phyloP scores from a whole-genome alignment of 1,140 invertebrate genomes.

The Drosophila punjabiensis region DNA sequence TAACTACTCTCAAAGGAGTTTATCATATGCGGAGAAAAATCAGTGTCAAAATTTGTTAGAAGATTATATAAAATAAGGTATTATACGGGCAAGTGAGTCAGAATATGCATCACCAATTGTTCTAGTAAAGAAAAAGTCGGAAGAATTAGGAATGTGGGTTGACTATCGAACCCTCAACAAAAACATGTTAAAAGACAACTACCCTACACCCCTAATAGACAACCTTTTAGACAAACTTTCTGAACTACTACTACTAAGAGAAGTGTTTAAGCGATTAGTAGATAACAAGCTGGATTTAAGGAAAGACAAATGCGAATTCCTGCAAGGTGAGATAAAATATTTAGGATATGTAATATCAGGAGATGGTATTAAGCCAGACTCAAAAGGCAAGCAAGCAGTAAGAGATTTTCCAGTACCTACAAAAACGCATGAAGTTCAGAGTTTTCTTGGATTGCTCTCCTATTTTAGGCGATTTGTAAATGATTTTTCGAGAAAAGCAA shows the following conservation, averaged over 20 bases:
- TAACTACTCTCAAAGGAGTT: no score
- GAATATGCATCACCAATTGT: constrained; percentile 2
- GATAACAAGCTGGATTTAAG: not conserved
- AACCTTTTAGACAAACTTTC: constrained; percentile 17
- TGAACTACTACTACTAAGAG: not conserved
- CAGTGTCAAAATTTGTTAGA: no score
- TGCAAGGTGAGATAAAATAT: not conserved
- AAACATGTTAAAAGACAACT: constrained; percentile 12
- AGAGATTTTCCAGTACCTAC: not conserved
- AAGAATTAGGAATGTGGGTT: constrained; percentile 6
- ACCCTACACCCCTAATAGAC: constrained; percentile 9
- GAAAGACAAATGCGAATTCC: constrained; percentile 13
- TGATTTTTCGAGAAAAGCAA: no score
- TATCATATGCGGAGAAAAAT: no score
- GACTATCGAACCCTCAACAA: constrained; percentile 23
- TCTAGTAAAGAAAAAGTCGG: not conserved
- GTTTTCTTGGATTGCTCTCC: no score
- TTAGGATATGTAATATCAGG: no score
- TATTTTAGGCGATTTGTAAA: no score
- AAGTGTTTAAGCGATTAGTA: no score
- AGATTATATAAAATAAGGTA: no score
- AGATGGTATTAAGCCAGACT: no score
- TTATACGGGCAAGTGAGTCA: no score
- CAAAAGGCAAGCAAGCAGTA: not conserved
- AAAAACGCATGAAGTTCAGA: not conserved